Evolutionary conservation across 2,888 invertebrate genomes (phyloP).

Genomic region (Micoletzkya japonica): DNA sequence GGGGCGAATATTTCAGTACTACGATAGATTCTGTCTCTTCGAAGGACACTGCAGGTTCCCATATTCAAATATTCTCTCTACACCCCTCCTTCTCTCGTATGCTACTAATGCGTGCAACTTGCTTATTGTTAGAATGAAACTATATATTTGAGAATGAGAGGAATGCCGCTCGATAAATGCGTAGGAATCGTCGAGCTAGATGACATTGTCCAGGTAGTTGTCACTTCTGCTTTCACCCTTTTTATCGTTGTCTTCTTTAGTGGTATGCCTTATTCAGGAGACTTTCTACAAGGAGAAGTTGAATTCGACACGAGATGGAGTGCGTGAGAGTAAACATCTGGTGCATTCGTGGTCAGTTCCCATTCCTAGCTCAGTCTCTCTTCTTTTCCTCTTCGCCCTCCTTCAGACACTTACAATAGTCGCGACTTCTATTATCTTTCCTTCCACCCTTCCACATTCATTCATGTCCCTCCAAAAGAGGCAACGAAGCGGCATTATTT

Average conservation of each 20-base stretch:
- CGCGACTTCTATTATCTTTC: too few species aligned
- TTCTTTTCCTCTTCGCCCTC: neutral
- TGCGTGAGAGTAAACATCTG: neutral
- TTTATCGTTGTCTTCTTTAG: neutral
- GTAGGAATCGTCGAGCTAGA: neutral
- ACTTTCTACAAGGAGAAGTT: constrained; percentile 3
- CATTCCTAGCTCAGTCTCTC: neutral
- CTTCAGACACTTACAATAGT: too few species aligned
- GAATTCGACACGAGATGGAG: constrained; percentile 2
- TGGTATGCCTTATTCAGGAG: neutral
- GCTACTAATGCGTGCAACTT: too few species aligned
- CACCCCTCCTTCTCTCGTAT: too few species aligned
- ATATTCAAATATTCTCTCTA: neutral
- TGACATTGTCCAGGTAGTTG: constrained; percentile 5
- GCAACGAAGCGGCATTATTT: too few species aligned
- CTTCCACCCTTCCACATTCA: neutral
- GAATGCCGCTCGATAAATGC: neutral
- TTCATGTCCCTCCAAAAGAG: neutral
- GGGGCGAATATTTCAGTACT: constrained; percentile 40
- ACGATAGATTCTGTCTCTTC: constrained; percentile 51
- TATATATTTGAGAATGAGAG: neutral
- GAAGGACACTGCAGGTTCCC: constrained; percentile 40
- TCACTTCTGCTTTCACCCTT: too few species aligned
- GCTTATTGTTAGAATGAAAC: neutral
- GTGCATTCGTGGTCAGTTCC: neutral